phyloP scores from a whole-genome alignment of 2,888 invertebrate species.

The Boloria selene region DNA sequence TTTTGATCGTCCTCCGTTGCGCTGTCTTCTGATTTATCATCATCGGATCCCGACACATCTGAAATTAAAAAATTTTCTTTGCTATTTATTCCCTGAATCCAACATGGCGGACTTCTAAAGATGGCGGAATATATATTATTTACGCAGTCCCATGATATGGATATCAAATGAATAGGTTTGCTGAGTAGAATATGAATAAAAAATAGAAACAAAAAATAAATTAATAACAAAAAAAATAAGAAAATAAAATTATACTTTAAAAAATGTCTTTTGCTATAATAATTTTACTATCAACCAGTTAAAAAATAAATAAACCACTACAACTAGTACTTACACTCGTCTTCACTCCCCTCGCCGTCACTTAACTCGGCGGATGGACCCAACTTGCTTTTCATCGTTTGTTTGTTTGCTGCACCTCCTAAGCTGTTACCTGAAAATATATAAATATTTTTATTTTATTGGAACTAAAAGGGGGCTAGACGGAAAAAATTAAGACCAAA shows the following conservation, averaged over 20 bases:
- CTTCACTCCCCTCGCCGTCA: conserved; percentile 84
- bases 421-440: conserved; percentile 64
- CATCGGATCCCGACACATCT: conserved; percentile 66
- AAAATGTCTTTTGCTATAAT: no score
- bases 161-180: no score
- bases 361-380: conserved; percentile 79
- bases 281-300: not conserved
- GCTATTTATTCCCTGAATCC: no score
- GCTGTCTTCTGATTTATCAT: conserved; percentile 57
- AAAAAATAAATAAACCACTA: not conserved
- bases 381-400: conserved; percentile 59
- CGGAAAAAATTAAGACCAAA: no score
- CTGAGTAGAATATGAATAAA: no score
- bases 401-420: conserved; percentile 57
- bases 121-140: no score
- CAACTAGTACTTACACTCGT: conserved; percentile 72
- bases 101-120: no score
- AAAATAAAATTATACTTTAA: no score
- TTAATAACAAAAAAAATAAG: no score
- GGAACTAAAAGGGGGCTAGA: no score
- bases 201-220: no score
- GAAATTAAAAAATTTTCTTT: conserved; percentile 35
- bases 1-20: conserved; percentile 59
- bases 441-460: not conserved
- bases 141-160: no score